Conservation (phyloP, 2,888 invertebrate species). For the Torymus aiolomorphi region DNA sequence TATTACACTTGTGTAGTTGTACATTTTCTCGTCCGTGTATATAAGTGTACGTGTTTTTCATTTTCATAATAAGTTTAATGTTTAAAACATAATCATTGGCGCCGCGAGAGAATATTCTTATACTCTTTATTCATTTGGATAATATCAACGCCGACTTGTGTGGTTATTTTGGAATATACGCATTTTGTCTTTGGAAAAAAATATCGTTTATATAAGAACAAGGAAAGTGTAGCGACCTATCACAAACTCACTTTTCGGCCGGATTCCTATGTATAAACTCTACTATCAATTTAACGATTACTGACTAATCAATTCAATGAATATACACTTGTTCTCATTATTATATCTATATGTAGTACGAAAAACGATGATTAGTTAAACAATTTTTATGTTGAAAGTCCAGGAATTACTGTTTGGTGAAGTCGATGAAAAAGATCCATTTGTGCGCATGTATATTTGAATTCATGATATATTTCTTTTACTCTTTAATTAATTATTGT, state of each 20-base stretch:
- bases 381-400: constrained; percentile 13
- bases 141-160: constrained; percentile 21
- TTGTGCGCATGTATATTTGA: constrained; percentile 12
- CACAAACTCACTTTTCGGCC: constrained; percentile 37
- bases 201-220: constrained; percentile 19
- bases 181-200: constrained; percentile 9
- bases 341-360: constrained; percentile 24
- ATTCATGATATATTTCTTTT: constrained; percentile 26
- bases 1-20: constrained; percentile 45
- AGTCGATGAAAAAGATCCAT: constrained; percentile 39
- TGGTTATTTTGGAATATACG: constrained; percentile 3
- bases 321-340: constrained; percentile 21
- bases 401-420: constrained; percentile 13
- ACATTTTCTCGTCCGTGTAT: constrained; percentile 38
- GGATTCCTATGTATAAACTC: constrained; percentile 35
- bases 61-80: constrained; percentile 25
- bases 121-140: constrained; percentile 6
- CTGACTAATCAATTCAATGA: constrained; percentile 27
- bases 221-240: constrained; percentile 16
- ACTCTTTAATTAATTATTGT: constrained; percentile 48
- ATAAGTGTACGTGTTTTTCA: constrained; percentile 31
- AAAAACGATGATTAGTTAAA: constrained; percentile 17
- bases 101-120: constrained; percentile 28
- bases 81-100: constrained; percentile 35
- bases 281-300: constrained; percentile 39